Evolutionary conservation across 1,140 invertebrate genomes (phyloP).

Genomic region (Formica exsecta): DNA sequence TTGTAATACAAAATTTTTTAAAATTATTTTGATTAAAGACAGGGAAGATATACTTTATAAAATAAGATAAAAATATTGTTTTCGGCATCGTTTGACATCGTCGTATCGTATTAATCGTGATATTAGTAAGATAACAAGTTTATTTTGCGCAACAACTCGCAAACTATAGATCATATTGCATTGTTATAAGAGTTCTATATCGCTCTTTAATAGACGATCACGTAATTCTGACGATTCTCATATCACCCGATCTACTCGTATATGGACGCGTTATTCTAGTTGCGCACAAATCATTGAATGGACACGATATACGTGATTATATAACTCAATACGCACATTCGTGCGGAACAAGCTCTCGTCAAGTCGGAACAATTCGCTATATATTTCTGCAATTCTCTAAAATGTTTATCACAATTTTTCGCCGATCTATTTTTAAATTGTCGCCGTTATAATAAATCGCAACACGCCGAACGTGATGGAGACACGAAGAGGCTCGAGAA

Average conservation of each 20-base stretch:
- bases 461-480: neutral
- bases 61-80: neutral
- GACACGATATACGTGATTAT: constrained; percentile 15
- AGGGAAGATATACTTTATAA: too few relatives aligned
- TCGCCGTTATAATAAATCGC: neutral
- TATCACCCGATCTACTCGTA: neutral
- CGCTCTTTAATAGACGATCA: constrained; percentile 54
- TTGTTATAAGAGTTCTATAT: constrained; percentile 11
- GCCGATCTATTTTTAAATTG: constrained; percentile 24
- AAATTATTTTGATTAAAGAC: neutral
- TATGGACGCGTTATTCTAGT: neutral
- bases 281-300: constrained; percentile 38
- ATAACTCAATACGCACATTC: constrained; percentile 37
- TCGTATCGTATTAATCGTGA: neutral
- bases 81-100: neutral
- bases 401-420: neutral
- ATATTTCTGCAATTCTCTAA: neutral
- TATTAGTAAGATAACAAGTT: neutral
- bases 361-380: neutral
- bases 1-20: neutral
- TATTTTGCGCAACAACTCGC: neutral
- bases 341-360: neutral
- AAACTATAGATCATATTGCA: neutral
- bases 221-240: constrained; percentile 27
- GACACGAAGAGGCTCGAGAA: neutral